Evolutionary conservation across 2,888 invertebrate species (phyloP), one percentile per base, ranked within the genome.

Genomic region (Stegana nigrithorax): DNA sequence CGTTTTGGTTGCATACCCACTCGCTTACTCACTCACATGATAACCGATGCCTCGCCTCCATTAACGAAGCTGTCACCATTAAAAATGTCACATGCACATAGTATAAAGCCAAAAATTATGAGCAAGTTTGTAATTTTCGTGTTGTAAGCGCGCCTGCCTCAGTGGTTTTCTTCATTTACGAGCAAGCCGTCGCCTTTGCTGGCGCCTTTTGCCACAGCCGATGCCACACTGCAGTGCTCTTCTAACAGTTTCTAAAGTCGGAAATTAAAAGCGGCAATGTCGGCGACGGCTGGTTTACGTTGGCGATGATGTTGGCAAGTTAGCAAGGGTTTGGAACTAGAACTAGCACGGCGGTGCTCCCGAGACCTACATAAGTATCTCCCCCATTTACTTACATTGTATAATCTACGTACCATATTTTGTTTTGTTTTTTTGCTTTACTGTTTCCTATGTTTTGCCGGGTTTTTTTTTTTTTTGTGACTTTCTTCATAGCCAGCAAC

Each of bases 111-210:
- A 26, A 63, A 70, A 70, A 66, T 70, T 70, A 68, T 70, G 68
- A 71, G 66, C 63, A 57, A 55, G 53, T 53, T 55, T 65, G 62
- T 64, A 69, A 71, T 67, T 71, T 68, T 55, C n/a, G n/a, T 36
- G 51, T 51, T 27, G 27, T 27, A 27, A 39, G 14, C 36, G 36
- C 36, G 53, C 21, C 19, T 36, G 36, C n/a, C 23, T 55, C 53
- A 32, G 32, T 55, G 36, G 53, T 55, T 55, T 55, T 55, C 53
- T 36, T 55, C 53, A 55, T 55, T 55, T 55, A 21, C 53, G 2
- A 47, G 25, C 47, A 50, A 25, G 25, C 26, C 32, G 10, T 32
- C 36, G 32, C 19, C 21, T 55, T 17, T 27, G 19, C 14, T 19
- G 17, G 27, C 12, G 21, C 26, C 17, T 12, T 12, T n/a, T 36